Evolutionary conservation across 2,797 vertebrate species (phyloP).

Genomic region (Pseudochaenichthys georgianus): DNA sequence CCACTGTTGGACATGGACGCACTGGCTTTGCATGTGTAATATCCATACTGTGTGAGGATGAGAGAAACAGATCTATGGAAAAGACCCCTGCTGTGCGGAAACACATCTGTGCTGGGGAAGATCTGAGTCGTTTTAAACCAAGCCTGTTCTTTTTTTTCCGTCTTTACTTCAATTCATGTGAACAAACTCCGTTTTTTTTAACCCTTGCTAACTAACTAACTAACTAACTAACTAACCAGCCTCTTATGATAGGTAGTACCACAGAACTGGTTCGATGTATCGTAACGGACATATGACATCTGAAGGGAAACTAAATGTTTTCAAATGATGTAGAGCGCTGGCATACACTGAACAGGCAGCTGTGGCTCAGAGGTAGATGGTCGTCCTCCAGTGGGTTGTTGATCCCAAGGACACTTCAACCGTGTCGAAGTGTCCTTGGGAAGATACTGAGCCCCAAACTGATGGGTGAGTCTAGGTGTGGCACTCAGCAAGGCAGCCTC

Average conservation of each 20-base stretch:
- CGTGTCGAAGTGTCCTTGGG: too few relatives aligned
- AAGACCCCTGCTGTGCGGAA: neutral
- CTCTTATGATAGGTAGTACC: neutral
- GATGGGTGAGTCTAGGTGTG: too few relatives aligned
- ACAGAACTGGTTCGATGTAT: conserved; percentile 4
- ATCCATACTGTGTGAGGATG: neutral
- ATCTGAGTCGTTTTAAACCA: neutral
- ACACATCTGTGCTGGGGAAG: neutral
- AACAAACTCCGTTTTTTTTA: neutral
- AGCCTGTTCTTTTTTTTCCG: neutral
- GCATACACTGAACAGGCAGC: too few relatives aligned
- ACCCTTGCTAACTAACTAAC: neutral
- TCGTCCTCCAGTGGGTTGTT: too few relatives aligned
- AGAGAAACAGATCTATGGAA: neutral
- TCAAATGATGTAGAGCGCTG: conserved; percentile 11
- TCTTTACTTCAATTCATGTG: neutral
- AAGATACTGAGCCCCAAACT: too few relatives aligned
- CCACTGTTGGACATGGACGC: conserved; percentile 12
- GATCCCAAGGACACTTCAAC: too few relatives aligned
- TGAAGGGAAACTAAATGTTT: neutral
- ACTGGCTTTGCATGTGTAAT: neutral
- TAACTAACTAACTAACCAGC: neutral
- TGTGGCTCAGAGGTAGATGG: too few relatives aligned
- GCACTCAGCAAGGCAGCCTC: too few relatives aligned
- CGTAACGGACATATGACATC: neutral